Evolutionary conservation across 2,888 invertebrate species (phyloP).

Genomic region (Cryptosula pallasiana): DNA sequence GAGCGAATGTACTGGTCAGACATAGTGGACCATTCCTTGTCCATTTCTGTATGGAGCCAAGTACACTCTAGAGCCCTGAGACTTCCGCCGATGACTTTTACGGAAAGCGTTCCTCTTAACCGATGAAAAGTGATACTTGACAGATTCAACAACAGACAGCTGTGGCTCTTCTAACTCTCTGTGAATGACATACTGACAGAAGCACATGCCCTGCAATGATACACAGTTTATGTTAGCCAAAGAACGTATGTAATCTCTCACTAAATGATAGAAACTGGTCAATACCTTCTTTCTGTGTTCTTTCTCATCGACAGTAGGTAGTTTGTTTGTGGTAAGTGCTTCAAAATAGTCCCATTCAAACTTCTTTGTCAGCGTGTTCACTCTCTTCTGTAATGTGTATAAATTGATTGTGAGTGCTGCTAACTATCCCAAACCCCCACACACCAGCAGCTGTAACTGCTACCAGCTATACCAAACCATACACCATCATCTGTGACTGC

Average conservation of each 20-base stretch:
- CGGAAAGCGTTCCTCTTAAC: slow-evolving; percentile 19
- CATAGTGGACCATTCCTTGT: neutral
- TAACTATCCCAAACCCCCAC: no score
- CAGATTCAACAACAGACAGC: neutral
- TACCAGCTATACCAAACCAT: no score
- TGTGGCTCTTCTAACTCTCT: neutral
- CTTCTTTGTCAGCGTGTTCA: slow-evolving; percentile 24
- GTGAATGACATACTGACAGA: slow-evolving; percentile 23
- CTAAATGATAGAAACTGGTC: no score
- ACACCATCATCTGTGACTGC: no score
- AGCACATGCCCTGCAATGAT: slow-evolving; percentile 19
- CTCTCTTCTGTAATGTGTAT: neutral
- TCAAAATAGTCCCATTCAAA: slow-evolving; percentile 25
- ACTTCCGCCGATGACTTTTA: slow-evolving; percentile 20
- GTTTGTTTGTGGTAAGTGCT: slow-evolving; percentile 22
- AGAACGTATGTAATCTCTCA: no score
- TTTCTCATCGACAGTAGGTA: slow-evolving; percentile 14
- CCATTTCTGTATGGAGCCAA: neutral
- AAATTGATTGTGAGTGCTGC: no score
- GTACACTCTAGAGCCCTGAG: slow-evolving; percentile 14
- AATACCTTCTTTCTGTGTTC: slow-evolving; percentile 22
- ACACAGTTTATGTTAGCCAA: no score
- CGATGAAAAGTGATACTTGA: slow-evolving; percentile 3
- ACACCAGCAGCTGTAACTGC: no score
- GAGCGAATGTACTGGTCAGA: no score